Evolutionary conservation across 2,888 invertebrate genomes (phyloP).

Genomic region (Mechanitis mazaeus): DNA sequence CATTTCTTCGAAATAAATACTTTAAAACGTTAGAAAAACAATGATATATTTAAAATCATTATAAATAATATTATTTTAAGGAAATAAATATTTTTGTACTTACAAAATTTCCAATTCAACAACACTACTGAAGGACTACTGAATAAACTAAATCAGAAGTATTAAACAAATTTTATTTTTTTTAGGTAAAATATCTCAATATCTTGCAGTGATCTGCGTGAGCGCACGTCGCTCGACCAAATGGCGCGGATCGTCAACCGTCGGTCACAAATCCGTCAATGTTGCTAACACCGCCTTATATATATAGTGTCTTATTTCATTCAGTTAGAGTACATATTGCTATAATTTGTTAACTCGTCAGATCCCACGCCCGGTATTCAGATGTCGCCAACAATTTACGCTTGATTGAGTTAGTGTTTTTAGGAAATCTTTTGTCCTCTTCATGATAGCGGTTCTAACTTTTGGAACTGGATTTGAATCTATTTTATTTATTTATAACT

Average conservation of each 20-base stretch:
- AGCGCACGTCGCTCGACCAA: conserved; percentile 39
- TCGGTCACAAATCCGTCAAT: conserved; percentile 29
- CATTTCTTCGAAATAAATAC: too few relatives aligned
- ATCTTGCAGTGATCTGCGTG: conserved; percentile 22
- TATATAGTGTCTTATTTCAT: background rate
- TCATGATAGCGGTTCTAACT: conserved; percentile 19
- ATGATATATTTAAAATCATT: too few relatives aligned
- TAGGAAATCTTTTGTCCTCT: conserved; percentile 21
- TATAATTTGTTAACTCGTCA: conserved; percentile 1
- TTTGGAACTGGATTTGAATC: background rate
- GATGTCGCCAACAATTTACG: conserved; percentile 42
- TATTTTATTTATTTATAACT: conserved; percentile 2
- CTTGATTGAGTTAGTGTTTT: conserved; percentile 25
- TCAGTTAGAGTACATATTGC: conserved; percentile 5
- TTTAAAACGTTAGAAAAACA: too few relatives aligned
- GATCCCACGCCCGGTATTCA: conserved; percentile 44
- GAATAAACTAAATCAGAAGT: too few relatives aligned
- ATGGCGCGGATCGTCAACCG: conserved; percentile 55
- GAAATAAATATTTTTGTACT: too few relatives aligned
- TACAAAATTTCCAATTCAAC: too few relatives aligned
- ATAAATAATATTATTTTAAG: too few relatives aligned
- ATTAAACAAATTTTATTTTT: too few relatives aligned
- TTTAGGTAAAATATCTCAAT: too few relatives aligned
- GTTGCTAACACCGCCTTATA: background rate
- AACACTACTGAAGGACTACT: too few relatives aligned